Percentiles rank a stretch among this genome's conserved stretches.
Conservation (phyloP, 1,140 invertebrate genomes). For the Bathynomus jamesi region DNA sequence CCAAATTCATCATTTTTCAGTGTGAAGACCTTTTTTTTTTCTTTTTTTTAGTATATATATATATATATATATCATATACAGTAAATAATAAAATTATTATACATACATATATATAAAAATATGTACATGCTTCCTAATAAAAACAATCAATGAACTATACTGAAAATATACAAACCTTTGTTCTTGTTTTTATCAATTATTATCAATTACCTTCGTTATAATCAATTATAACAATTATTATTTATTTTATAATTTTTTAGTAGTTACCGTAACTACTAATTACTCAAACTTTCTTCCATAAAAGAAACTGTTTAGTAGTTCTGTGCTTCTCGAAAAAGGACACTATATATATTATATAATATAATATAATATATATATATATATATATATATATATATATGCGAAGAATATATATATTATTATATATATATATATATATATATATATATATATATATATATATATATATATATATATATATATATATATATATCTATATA, state of each 20-base stretch:
- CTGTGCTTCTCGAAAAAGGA: too few relatives aligned
- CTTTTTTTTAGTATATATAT: neutral
- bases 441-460: neutral
- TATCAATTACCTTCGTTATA: neutral
- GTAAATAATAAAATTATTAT: neutral
- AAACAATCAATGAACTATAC: neutral
- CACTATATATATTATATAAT: neutral
- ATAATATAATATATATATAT: too few relatives aligned
- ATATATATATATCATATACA: conserved; percentile 1
- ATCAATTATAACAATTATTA: neutral
- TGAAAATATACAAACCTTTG: neutral
- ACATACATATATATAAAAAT: neutral
- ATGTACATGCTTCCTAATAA: neutral
- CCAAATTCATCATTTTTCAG: too few relatives aligned
- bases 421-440: neutral
- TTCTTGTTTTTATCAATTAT: neutral
- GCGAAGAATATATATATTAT: neutral
- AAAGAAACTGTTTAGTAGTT: neutral
- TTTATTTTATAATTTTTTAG: neutral
- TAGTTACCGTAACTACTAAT: neutral
- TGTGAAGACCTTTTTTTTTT: neutral
- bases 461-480: neutral
- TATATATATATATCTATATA: neutral
- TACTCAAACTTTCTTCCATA: neutral
- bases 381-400: neutral